These are phyloP conservation scores for Haemorhous mexicanus DNA, from an alignment of 2,113 vertebrate species.

Conservation along the genomic window DNA sequence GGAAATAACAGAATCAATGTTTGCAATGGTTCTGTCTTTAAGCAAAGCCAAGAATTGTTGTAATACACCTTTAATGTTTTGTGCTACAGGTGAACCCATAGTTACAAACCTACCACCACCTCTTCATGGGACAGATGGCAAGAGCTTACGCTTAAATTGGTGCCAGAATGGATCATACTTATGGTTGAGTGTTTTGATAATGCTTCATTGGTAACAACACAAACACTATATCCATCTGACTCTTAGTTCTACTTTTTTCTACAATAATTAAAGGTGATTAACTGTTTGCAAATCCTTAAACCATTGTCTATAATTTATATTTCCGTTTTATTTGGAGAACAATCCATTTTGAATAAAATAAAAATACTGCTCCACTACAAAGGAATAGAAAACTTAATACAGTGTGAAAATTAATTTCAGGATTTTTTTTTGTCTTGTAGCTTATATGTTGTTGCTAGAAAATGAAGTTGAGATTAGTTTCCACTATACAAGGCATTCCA, in stretches of 20 bases:
- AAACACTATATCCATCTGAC: neutral
- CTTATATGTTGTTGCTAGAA: neutral
- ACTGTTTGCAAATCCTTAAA: neutral
- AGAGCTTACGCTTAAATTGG: neutral
- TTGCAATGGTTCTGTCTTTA: neutral
- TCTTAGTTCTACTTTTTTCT: neutral
- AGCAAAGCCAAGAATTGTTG: neutral
- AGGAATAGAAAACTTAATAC: neutral
- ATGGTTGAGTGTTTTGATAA: neutral
- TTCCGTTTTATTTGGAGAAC: neutral
- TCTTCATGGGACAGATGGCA: neutral
- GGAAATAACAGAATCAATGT: neutral
- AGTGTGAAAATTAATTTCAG: neutral
- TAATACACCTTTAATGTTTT: neutral
- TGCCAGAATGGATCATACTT: neutral
- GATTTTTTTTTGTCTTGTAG: neutral
- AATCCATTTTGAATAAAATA: neutral
- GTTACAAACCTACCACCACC: neutral
- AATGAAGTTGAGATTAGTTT: neutral
- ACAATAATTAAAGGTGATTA: neutral
- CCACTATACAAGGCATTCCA: neutral
- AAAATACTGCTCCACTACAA: neutral
- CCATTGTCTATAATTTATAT: neutral
- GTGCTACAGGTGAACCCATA: neutral
- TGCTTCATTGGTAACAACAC: neutral